These are phyloP conservation scores for Aselliscus stoliczkanus DNA, from an alignment of 2,797 vertebrate species.

Conservation along the genomic window DNA sequence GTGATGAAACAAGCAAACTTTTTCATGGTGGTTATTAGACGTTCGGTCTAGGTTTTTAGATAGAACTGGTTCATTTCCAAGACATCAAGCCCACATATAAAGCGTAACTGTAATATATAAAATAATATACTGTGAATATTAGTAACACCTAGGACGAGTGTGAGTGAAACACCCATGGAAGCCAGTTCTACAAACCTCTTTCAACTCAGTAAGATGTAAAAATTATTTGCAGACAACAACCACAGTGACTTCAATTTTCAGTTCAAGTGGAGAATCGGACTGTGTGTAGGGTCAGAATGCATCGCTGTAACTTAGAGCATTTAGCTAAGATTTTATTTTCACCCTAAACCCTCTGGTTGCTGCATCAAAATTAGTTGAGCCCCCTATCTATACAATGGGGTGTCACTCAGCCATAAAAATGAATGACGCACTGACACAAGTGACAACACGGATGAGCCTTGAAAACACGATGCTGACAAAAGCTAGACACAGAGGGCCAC, in stretches of 20 bases:
- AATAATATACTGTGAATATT: fast-evolving
- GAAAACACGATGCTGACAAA: fast-evolving
- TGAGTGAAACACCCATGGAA: fast-evolving
- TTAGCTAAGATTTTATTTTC: neutral
- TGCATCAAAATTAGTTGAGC: neutral
- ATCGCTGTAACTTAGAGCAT: neutral
- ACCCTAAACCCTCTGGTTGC: neutral
- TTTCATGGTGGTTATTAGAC: fast-evolving
- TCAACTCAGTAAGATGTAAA: neutral
- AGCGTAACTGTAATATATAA: neutral
- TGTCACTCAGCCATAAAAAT: fast-evolving
- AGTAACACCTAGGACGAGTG: neutral
- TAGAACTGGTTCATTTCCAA: neutral
- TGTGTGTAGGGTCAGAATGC: neutral
- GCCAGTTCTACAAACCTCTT: neutral
- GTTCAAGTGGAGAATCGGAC: too few relatives aligned
- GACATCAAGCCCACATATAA: neutral
- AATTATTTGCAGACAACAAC: neutral
- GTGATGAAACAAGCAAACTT: neutral
- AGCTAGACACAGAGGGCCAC: neutral
- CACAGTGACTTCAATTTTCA: too few relatives aligned
- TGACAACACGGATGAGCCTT: fast-evolving
- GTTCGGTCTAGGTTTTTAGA: neutral
- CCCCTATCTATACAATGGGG: fast-evolving
- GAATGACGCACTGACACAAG: fast-evolving